phyloP scores from a whole-genome alignment of 2,888 invertebrate genomes.

The Pterostichus madidus region DNA sequence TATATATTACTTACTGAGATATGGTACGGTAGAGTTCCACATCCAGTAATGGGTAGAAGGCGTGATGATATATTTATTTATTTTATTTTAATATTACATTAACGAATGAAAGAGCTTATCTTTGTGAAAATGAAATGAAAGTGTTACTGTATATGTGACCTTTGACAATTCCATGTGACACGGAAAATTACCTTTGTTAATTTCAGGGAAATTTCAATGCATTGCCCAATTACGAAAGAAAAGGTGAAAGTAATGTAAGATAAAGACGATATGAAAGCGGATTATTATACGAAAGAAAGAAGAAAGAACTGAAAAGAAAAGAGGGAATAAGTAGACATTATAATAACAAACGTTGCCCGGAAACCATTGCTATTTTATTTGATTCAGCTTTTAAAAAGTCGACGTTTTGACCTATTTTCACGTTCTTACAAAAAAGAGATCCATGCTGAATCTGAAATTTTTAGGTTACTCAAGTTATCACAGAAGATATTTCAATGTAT shows the following conservation, averaged over 20 bases:
- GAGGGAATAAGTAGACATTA: constrained; percentile 45
- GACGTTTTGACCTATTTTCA: constrained; percentile 29
- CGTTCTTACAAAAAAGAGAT: not conserved
- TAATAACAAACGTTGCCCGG: constrained; percentile 45
- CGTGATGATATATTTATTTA: too few species aligned
- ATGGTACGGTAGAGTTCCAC: too few species aligned
- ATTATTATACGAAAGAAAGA: constrained; percentile 25
- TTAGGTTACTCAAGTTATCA: too few species aligned
- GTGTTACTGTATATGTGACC: too few species aligned
- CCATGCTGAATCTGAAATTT: not conserved
- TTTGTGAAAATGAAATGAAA: too few species aligned
- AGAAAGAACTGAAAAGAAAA: constrained; percentile 7
- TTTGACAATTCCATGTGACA: too few species aligned
- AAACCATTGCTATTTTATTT: constrained; percentile 49
- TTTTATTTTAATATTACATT: too few species aligned
- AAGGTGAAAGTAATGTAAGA: constrained; percentile 2
- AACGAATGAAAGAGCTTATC: too few species aligned
- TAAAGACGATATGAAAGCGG: constrained; percentile 27
- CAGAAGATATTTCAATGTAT: too few species aligned
- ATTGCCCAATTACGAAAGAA: constrained; percentile 19
- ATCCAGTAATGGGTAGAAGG: too few species aligned
- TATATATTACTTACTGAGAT: too few species aligned
- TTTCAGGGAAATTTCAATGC: not conserved
- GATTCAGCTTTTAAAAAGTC: constrained; percentile 35
- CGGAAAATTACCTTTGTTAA: too few species aligned